Percentiles rank a stretch among this genome's conserved stretches.
These are phyloP conservation scores for Hipposideros larvatus DNA, from an alignment of 2,797 vertebrate genomes.

Conservation along the genomic window DNA sequence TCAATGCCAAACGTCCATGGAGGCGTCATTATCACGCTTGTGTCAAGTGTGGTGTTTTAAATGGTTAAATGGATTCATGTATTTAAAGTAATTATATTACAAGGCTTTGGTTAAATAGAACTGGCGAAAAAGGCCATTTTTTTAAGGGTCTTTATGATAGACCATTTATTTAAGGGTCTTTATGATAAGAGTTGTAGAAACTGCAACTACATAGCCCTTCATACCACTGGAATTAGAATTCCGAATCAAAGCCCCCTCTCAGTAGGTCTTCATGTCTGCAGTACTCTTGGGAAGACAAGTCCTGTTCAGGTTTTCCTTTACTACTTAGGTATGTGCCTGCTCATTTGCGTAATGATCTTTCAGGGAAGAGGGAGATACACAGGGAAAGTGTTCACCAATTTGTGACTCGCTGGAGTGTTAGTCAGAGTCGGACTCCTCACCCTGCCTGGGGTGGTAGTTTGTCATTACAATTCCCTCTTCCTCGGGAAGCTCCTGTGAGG, in stretches of 20 bases:
- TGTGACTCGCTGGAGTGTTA: not conserved
- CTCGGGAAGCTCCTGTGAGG: not conserved
- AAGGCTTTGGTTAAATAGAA: conserved; percentile 18
- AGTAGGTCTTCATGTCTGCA: not conserved
- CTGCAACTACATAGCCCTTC: not conserved
- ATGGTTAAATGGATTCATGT: not conserved
- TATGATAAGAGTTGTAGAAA: not conserved
- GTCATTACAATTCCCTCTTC: not conserved
- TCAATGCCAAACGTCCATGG: not conserved
- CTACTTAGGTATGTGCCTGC: not conserved
- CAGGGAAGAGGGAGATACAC: not conserved
- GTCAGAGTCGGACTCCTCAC: not conserved
- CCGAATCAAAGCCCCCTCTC: not conserved
- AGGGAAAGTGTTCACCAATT: not conserved
- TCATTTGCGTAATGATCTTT: not conserved
- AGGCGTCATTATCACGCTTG: not conserved
- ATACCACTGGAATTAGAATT: not conserved
- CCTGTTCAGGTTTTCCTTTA: not conserved
- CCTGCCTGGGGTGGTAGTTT: not conserved
- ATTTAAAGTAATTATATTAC: conserved; percentile 19
- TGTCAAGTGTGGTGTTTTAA: conserved; percentile 12
- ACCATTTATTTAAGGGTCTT: not conserved
- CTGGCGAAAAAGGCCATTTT: not conserved
- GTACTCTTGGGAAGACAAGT: not conserved
- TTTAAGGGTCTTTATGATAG: not conserved